Evolutionary conservation across 2,797 vertebrate genomes (phyloP).

Genomic region (Argyrosomus regius): DNA sequence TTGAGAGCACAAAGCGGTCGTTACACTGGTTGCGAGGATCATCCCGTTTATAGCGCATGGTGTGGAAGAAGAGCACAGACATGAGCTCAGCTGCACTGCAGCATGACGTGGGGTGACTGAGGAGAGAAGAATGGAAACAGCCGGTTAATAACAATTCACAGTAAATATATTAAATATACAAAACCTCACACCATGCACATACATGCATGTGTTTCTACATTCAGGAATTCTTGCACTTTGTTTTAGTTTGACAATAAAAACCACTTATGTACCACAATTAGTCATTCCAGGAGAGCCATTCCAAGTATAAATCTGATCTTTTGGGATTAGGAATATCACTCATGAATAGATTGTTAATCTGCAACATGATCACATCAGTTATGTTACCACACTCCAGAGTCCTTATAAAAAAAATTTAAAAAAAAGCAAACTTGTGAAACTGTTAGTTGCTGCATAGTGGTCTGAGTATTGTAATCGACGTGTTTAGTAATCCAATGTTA

Average conservation of each 20-base stretch:
- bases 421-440: conserved; percentile 63
- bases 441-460: conserved; percentile 70
- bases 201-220: conserved; percentile 51
- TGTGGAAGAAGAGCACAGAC: conserved; percentile 92
- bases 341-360: conserved; percentile 53
- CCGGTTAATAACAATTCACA: conserved; percentile 48
- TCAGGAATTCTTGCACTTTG: conserved; percentile 2
- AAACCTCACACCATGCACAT: conserved; percentile 34
- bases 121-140: conserved; percentile 16
- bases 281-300: conserved; percentile 18
- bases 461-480: conserved; percentile 33
- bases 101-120: conserved; percentile 91
- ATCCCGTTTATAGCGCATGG: conserved; percentile 89
- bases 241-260: conserved; percentile 19
- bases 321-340: conserved; percentile 27
- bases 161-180: not conserved
- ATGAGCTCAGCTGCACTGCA: conserved; percentile 92
- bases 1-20: conserved; percentile 91
- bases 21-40: conserved; percentile 89
- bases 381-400: conserved; percentile 33
- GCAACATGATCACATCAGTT: conserved; percentile 5
- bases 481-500: conserved; percentile 71
- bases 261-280: not conserved
- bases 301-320: not conserved
- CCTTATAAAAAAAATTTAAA: not conserved